phyloP scores from a whole-genome alignment of 2,113 vertebrate genomes.

The Sinocyclocheilus anshuiensis region DNA sequence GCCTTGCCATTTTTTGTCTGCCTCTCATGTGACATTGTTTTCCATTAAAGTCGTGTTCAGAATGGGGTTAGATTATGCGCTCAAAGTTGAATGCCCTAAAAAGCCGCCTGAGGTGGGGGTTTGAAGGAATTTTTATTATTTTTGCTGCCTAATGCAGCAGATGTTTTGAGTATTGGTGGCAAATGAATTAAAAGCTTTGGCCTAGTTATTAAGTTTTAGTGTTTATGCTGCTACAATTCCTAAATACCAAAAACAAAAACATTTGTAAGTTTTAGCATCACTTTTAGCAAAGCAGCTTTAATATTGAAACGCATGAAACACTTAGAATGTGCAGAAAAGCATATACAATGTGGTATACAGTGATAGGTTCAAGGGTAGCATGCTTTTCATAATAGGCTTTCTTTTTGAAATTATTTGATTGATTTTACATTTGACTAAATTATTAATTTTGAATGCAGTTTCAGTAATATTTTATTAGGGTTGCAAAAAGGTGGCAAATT shows the following conservation, averaged over 20 bases:
- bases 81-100: constrained; percentile 43
- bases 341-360: neutral
- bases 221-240: neutral
- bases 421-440: neutral
- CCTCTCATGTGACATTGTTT: constrained; percentile 34
- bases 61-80: constrained; percentile 56
- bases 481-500: no score
- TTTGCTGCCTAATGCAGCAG: neutral
- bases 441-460: neutral
- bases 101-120: neutral
- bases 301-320: neutral
- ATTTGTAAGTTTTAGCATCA: neutral
- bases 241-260: neutral
- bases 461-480: neutral
- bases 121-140: neutral
- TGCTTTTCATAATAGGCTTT: neutral
- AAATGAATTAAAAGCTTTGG: neutral
- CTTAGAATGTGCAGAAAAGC: neutral
- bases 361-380: neutral
- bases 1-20: neutral
- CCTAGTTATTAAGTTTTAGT: neutral
- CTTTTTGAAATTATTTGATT: neutral
- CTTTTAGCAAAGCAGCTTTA: neutral
- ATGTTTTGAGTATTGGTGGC: neutral
- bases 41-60: constrained; percentile 51